These are phyloP conservation scores for Xenopus laevis DNA, from an alignment of 2,113 vertebrate species.

Conservation along the genomic window DNA sequence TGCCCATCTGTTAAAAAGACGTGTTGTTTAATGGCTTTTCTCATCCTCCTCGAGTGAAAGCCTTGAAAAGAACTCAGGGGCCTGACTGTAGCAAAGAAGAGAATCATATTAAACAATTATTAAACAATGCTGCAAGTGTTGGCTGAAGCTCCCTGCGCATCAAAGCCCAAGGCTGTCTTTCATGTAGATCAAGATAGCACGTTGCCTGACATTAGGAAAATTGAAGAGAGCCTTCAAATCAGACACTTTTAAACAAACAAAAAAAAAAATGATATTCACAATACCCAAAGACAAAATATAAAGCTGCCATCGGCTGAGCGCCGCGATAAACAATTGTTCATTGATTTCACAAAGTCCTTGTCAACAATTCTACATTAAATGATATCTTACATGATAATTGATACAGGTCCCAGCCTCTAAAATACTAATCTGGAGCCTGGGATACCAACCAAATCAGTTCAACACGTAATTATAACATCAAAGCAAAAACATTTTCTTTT, in stretches of 20 bases:
- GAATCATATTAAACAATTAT: conserved; percentile 33
- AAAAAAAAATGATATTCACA: conserved; percentile 5
- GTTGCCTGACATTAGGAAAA: conserved; percentile 17
- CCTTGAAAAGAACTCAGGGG: too few species aligned
- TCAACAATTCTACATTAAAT: conserved; percentile 21
- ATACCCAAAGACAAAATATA: conserved; percentile 17
- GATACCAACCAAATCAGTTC: conserved; percentile 33
- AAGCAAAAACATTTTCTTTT: conserved; percentile 28
- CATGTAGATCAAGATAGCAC: conserved; percentile 13
- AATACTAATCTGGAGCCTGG: conserved; percentile 9
- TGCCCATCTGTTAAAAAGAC: too few species aligned
- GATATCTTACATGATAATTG: conserved; percentile 30
- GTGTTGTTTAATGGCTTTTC: too few species aligned
- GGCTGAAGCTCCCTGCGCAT: conserved; percentile 12
- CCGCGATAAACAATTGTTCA: conserved; percentile 7
- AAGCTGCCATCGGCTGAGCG: background rate
- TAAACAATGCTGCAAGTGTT: conserved; percentile 24
- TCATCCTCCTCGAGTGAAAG: too few species aligned
- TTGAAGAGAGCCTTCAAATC: conserved; percentile 24
- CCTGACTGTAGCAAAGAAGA: too few species aligned
- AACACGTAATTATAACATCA: conserved; percentile 40
- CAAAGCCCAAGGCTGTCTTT: conserved; percentile 30
- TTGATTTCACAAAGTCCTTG: conserved; percentile 12
- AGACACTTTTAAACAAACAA: conserved; percentile 17
- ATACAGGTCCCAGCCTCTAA: conserved; percentile 18